Evolutionary conservation across 2,888 invertebrate genomes (phyloP), one percentile per base, ranked within the genome.

Genomic region (Trissonchulus sp.): DNA sequence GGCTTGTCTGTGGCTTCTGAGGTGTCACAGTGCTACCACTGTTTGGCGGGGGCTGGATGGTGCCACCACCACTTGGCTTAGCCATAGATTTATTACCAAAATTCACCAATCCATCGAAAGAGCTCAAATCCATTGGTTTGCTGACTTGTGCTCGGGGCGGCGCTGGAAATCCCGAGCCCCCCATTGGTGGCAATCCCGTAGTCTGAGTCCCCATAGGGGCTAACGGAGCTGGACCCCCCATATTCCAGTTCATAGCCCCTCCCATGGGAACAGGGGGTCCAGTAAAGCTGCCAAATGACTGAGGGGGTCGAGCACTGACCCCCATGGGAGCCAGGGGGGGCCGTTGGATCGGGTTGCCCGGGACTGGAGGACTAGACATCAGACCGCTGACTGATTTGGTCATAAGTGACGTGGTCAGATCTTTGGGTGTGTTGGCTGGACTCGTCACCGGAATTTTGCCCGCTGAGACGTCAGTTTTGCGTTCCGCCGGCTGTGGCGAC

Each of bases 321-420:
- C n/a, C n/a, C n/a, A n/a, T n/a, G n/a, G n/a, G n/a, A n/a, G n/a
- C n/a, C n/a, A n/a, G n/a, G n/a, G n/a, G n/a, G 3, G 3, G 8
- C 28, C 37, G 23, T 34, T 23, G n/a, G 8, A 33, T 23, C 8
- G 37, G n/a, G 15, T 23, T 28, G 34, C 3, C 36, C n/a, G 28
- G 28, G 71, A 35, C 36, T 36, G 71, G 34, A 8, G 71, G 71
- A n/a, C n/a, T n/a, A 28, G 71, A 36, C n/a, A 34, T 31, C 71
- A 69, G 23, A 48, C 23, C 23, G 48, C 48, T 23, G 8, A 48
- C 8, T 3, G 35, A 15, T 36, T 3, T 34, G n/a, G n/a, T 33
- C 71, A 36, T 2, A n/a, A 69, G 37, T 15, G 35, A 8, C 3
- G 34, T 8, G 36, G 71, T 69, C 8, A 65, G 35, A 65, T 65